Evolutionary conservation across 2,113 vertebrate species (phyloP).

Genomic region (Orcinus orca): DNA sequence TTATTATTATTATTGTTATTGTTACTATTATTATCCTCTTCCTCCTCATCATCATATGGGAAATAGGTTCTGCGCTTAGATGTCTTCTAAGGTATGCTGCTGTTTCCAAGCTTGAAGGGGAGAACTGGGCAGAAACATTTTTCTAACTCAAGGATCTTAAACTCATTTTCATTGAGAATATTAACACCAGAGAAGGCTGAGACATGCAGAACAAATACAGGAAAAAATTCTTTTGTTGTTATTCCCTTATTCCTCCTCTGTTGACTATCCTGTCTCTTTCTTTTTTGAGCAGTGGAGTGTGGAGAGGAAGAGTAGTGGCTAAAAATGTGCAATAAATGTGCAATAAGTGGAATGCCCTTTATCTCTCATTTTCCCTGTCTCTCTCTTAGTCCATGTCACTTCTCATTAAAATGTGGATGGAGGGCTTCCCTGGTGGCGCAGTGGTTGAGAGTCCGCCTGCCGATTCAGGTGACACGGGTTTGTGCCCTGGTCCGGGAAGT

Average conservation of each 20-base stretch:
- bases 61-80: not conserved
- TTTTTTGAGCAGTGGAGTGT: not conserved
- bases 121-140: not conserved
- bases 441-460: too few species aligned
- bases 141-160: not conserved
- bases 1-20: not conserved
- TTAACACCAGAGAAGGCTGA: not conserved
- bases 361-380: not conserved
- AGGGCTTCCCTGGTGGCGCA: too few species aligned
- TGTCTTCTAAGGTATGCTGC: not conserved
- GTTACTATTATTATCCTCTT: not conserved
- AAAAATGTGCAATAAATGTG: not conserved
- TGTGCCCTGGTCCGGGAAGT: too few species aligned
- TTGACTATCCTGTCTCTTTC: not conserved
- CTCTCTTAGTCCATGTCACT: constrained; percentile 1
- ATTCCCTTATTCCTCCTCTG: not conserved
- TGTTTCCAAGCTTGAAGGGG: not conserved
- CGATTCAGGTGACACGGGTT: too few species aligned
- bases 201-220: not conserved
- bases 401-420: not conserved
- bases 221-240: not conserved
- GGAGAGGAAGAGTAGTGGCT: not conserved
- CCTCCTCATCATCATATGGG: not conserved
- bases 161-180: not conserved
- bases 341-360: constrained; percentile 13